Evolutionary conservation across 2,797 vertebrate genomes (phyloP), one percentile per base, ranked within the genome.

Genomic region (Chelidonichthys spinosus): DNA sequence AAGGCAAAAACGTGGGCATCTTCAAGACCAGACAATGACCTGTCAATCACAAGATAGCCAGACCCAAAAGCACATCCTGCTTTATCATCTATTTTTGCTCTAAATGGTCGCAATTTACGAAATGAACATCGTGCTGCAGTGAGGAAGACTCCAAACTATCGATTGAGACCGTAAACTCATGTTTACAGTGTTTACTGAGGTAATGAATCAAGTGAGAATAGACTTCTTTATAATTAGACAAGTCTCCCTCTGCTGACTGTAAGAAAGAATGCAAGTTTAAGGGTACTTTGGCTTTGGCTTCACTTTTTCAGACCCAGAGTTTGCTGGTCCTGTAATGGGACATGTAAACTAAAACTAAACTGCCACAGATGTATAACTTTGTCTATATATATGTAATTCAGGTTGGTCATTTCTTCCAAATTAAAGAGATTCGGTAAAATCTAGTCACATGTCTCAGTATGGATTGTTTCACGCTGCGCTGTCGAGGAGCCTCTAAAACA

Each of bases 341-440:
- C 4, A 25, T 18, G 18, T 53, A 32, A 66, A 74, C 58, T 60
- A 15, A 60, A 60, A 2, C 37, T 17, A 32, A 42, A 43, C 58
- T 25, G 64, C 68, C 4, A 11, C 42, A 74, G n/a, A 53, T 69
- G 74, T 61, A 63, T 52, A 79, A 5, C 8, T 53, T 37, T 55
- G 64, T 71, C 72, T 40, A 35, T 18, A 46, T 39, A 58, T 2
- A 17, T 63, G 53, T 46, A 52, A 79, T 74, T 73, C 33, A 44
- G 25, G 25, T 43, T 6, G 8, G 43, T 78, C 71, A 64, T 77
- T 84, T 71, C 54, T 81, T 76, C 82, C 36, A 69, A 67, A 82
- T 86, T 60, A 86, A 39, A 73, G 36, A 15, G 17, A 43, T 33
- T 25, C 2, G 53, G 25, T 56, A 18, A 43, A 18, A 58, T 75